Evolutionary conservation across 2,888 invertebrate species (phyloP).

Genomic region (Drosophila atripex): DNA sequence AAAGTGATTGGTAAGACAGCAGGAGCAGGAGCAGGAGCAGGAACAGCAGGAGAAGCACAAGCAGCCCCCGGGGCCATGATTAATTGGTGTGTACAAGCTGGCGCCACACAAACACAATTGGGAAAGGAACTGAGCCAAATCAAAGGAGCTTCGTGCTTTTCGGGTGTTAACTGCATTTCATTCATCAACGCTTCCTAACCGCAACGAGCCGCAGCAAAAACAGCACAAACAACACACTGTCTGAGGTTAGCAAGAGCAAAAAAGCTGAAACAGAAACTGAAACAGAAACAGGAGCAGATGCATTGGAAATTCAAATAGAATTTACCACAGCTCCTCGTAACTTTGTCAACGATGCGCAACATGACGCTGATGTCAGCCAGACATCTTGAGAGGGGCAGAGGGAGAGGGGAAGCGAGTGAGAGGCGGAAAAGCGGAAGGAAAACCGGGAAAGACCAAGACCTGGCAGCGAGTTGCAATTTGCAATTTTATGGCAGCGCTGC

Average conservation of each 20-base stretch:
- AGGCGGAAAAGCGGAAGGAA: conserved; percentile 11
- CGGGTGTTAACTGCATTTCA: conserved; percentile 79
- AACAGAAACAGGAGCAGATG: conserved; percentile 41
- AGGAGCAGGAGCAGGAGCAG: conserved; percentile 18
- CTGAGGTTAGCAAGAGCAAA: conserved; percentile 9
- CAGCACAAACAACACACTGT: conserved; percentile 14
- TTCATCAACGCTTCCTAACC: conserved; percentile 77
- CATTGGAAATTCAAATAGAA: conserved; percentile 78
- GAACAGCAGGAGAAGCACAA: not conserved
- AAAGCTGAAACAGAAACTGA: not conserved
- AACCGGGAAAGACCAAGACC: conserved; percentile 56
- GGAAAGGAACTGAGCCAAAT: conserved; percentile 51
- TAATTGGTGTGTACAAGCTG: conserved; percentile 60
- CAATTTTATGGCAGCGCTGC: conserved; percentile 76
- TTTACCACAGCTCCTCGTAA: conserved; percentile 74
- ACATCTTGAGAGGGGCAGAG: conserved; percentile 28
- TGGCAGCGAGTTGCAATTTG: conserved; percentile 78
- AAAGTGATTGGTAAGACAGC: conserved; percentile 46
- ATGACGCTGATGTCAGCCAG: conserved; percentile 45
- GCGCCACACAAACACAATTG: conserved; percentile 8
- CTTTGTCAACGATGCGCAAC: conserved; percentile 79
- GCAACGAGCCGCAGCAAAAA: conserved; percentile 53
- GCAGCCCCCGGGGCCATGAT: conserved; percentile 54
- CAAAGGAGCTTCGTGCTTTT: conserved; percentile 55
- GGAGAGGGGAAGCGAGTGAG: not conserved